Evolutionary conservation across 2,113 vertebrate species (phyloP).

Genomic region (Gymnorhina tibicen): DNA sequence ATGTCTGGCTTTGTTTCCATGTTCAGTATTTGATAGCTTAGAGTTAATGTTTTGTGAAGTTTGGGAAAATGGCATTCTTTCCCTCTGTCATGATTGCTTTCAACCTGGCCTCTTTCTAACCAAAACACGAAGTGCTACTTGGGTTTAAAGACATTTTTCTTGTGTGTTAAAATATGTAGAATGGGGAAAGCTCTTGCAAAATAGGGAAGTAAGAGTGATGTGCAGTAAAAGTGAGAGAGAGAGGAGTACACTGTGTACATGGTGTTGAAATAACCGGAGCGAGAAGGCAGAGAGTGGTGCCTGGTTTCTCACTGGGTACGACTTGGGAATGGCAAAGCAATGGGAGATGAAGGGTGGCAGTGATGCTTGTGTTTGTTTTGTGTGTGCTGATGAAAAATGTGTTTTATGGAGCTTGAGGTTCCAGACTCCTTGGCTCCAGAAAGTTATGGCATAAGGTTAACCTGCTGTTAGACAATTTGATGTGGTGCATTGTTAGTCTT

Average conservation of each 20-base stretch:
- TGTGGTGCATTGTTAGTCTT: background rate
- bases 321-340: background rate
- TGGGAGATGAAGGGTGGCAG: background rate
- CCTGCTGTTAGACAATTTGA: background rate
- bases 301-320: background rate
- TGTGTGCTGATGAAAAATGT: background rate
- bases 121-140: background rate
- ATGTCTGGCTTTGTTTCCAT: background rate
- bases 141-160: background rate
- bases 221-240: background rate
- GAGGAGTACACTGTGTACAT: background rate
- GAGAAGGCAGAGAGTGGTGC: background rate
- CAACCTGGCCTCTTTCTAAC: background rate
- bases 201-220: background rate
- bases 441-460: background rate
- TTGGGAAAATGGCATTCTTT: background rate
- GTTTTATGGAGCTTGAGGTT: background rate
- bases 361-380: background rate
- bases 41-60: background rate
- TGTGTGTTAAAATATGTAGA: background rate
- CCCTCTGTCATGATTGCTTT: background rate
- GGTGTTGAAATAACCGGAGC: background rate
- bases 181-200: background rate
- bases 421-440: constrained; percentile 10
- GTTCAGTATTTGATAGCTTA: background rate